Percentiles rank a stretch among this genome's conserved stretches.
These are phyloP conservation scores for Linyphia triangularis DNA, from an alignment of 2,888 invertebrate genomes.

Conservation along the genomic window DNA sequence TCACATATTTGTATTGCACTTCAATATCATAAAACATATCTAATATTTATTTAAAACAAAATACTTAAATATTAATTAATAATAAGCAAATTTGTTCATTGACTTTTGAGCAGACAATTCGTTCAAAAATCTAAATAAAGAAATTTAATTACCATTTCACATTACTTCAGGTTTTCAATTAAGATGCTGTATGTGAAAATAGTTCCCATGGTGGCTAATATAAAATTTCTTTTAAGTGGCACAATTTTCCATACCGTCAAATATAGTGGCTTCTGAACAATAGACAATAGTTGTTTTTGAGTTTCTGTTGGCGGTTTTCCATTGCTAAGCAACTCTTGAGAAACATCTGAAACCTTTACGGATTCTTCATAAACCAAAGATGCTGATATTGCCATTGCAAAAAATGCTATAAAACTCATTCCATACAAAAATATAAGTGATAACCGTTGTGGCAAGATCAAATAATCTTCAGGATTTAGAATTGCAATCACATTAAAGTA, in stretches of 20 bases:
- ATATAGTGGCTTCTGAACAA: background rate
- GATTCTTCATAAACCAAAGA: background rate
- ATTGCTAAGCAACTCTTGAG: background rate
- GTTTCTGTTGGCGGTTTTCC: background rate
- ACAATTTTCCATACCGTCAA: conserved; percentile 25
- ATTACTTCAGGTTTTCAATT: background rate
- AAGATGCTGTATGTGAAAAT: conserved; percentile 25
- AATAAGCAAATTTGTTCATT: too few species aligned
- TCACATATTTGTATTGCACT: too few species aligned
- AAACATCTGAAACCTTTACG: background rate
- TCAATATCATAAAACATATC: too few species aligned
- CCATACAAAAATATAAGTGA: background rate
- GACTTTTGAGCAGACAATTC: too few species aligned
- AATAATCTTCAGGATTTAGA: background rate
- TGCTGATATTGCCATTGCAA: background rate
- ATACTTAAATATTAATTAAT: too few species aligned
- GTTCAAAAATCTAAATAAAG: too few species aligned
- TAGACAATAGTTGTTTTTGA: background rate
- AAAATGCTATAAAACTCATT: background rate
- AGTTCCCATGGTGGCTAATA: conserved; percentile 6
- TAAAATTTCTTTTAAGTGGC: conserved; percentile 10
- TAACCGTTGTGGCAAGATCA: background rate
- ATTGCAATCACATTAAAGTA: background rate
- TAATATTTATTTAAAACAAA: too few species aligned
- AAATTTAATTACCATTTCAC: too few species aligned